Evolutionary conservation across 2,888 invertebrate genomes (phyloP), one percentile per base, ranked within the genome.

Genomic region (Eupithecia exiguata): DNA sequence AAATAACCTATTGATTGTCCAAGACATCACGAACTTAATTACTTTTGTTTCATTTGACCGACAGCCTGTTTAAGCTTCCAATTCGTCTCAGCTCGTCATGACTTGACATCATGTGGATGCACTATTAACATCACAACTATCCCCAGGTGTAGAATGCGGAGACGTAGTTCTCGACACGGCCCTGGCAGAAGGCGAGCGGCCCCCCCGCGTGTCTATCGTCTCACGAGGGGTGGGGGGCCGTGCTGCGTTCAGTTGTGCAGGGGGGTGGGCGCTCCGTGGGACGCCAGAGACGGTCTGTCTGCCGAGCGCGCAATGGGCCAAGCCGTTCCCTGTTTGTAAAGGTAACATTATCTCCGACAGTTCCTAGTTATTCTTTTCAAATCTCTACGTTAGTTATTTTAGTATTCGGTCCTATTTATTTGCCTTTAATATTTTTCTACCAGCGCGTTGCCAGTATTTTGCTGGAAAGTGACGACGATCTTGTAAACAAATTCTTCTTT

Each of bases 181-280:
- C 0, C 86, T 91, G 38, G 86, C 86, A 40, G 90, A 94, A 40
- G 96, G 95, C 79, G 95, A 96, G 81, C 94, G 96, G 5, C 95
- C 96, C 62, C 95, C 97, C 18, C 95, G 96, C 58, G 96, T 97
- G 76, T 95, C 97, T 0, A 96, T 97, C 38, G 95, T 97, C 71
- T 97, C 97, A 9, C 95, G 97, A 10, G 97, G 97, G 77, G 97
- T 98, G 63, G 97, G 97, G 3, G 97, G 97, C 0, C 95, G 96
- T 36, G 97, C 97, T 0, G 96, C 97, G 62, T 98, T 97, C 95
- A 96, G 96, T 67, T 98, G 98, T 86, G 95, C 96, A 1, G 95
- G 96, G 18, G 97, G 97, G 25, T 97, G 96, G 93, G 97, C 97
- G 61, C 94, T 97, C 69, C 94, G 96, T 40, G 98, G 98, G 0